Evolutionary conservation across 2,113 vertebrate species (phyloP), one percentile per base, ranked within the genome.

Genomic region (Mugil cephalus): DNA sequence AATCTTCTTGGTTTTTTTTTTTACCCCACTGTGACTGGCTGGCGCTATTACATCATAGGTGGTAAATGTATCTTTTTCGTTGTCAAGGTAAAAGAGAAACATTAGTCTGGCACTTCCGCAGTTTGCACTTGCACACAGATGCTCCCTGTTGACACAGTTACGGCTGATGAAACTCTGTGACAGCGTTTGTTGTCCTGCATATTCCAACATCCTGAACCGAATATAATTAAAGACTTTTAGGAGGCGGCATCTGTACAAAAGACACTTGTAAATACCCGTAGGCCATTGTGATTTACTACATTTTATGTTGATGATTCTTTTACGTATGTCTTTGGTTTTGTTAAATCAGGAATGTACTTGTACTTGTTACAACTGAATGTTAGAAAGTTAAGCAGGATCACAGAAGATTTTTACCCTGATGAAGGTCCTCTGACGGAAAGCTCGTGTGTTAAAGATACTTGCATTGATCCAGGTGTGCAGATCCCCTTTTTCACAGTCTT

Each of bases 191-290:
- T 83, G 84, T 68, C 21, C 42, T 90, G 92, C 92, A 77, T 86
- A 93, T 93, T 92, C 94, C 91, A 91, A 95, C 95, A 94, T 92
- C 93, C 90, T 93, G 70, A 93, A 94, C 93, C 88, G 93, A 95
- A 94, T 94, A 93, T 95, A 94, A 96, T 95, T 92, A 95, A 91
- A 94, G 89, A 66, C 93, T 95, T 93, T 95, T 95, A 93, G 93
- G 87, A 87, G 93, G 91, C 92, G 92, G 93, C 93, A 95, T 93
- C 91, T 88, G 59, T 56, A 51, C 82, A 91, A 92, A 91, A 92
- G 88, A 92, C 88, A 91, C 2, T 30, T n/a, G n/a, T n/a, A n/a
- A n/a, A 5, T 5, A 30, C 24, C 24, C 24, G 42, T 85, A 87
- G 93, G 92, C 91, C 43, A 59, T 68, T 67, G 66, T 47, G 68